Percentiles rank a stretch among this genome's conserved stretches.
Evolutionary conservation across 2,113 vertebrate species (phyloP).

Genomic region (Xiphophorus hellerii): DNA sequence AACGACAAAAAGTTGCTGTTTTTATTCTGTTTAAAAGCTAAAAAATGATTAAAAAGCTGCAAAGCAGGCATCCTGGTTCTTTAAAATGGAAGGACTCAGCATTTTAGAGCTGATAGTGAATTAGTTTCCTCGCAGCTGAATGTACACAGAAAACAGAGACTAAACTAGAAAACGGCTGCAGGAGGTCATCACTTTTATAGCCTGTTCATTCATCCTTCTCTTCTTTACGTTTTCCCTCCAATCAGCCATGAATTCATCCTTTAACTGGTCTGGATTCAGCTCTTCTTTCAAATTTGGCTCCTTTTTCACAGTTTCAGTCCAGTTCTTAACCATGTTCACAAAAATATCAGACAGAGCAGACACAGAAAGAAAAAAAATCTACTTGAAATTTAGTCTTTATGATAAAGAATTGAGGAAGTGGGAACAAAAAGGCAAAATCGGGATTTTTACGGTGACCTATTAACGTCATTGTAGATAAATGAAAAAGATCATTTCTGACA

Average conservation of each 20-base stretch:
- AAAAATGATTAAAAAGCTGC: neutral
- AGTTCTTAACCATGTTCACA: too few relatives aligned
- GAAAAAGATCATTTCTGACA: too few relatives aligned
- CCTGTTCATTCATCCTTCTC: neutral
- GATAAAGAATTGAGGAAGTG: too few relatives aligned
- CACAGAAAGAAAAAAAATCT: too few relatives aligned
- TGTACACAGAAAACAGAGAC: neutral
- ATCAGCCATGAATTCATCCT: neutral
- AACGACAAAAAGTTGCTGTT: neutral
- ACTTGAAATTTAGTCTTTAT: too few relatives aligned
- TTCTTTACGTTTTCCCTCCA: neutral
- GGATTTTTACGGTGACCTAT: too few relatives aligned
- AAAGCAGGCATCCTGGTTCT: neutral
- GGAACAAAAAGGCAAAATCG: too few relatives aligned
- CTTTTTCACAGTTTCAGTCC: too few relatives aligned
- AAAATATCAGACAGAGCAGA: too few relatives aligned
- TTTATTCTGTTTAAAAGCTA: neutral
- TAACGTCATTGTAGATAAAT: too few relatives aligned
- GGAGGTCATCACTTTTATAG: neutral
- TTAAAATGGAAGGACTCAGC: neutral
- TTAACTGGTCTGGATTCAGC: neutral
- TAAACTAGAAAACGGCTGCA: neutral
- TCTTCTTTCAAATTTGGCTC: too few relatives aligned
- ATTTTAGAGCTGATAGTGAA: neutral
- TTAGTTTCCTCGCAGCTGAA: neutral